phyloP scores from a whole-genome alignment of 92 coral and sea anemone species.

The Porites divaricata region DNA sequence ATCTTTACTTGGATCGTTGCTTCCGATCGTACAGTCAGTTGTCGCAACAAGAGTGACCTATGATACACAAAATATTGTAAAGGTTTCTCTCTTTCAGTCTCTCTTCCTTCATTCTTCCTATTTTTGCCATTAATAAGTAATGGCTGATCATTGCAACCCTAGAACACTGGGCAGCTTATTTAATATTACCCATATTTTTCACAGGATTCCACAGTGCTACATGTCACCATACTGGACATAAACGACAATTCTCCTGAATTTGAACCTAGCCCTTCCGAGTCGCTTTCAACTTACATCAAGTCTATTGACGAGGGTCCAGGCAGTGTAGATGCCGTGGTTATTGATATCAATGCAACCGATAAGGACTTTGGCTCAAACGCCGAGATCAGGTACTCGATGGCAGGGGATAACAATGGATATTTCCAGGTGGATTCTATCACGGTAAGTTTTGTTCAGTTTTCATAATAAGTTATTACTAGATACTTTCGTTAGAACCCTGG shows the following conservation, averaged over 20 bases:
- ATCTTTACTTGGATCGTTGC: too few relatives aligned
- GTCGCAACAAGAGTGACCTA: too few relatives aligned
- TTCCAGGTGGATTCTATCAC: conserved; percentile 61
- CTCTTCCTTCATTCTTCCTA: too few relatives aligned
- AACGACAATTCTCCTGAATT: conserved; percentile 86
- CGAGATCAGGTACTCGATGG: conserved; percentile 62
- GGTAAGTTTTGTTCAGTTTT: conserved; percentile 47
- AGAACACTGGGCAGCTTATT: too few relatives aligned
- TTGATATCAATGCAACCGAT: conserved; percentile 90
- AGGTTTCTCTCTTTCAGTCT: too few relatives aligned
- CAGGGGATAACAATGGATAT: conserved; percentile 74
- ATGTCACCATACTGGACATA: conserved; percentile 70
- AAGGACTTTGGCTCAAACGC: conserved; percentile 78
- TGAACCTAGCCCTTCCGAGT: conserved; percentile 62
- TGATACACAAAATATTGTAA: too few relatives aligned
- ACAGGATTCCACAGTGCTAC: conserved; percentile 67
- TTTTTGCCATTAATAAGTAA: too few relatives aligned
- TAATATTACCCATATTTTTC: neutral
- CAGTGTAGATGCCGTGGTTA: conserved; percentile 49
- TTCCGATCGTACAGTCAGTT: too few relatives aligned
- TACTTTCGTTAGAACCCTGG: too few relatives aligned
- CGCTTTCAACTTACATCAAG: conserved; percentile 48
- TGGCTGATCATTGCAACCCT: too few relatives aligned
- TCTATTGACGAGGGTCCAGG: conserved; percentile 68
- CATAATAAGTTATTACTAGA: too few relatives aligned